Evolutionary conservation across 2,113 vertebrate species (phyloP), one percentile per base, ranked within the genome.

Genomic region (Phylloscopus trochiloides): DNA sequence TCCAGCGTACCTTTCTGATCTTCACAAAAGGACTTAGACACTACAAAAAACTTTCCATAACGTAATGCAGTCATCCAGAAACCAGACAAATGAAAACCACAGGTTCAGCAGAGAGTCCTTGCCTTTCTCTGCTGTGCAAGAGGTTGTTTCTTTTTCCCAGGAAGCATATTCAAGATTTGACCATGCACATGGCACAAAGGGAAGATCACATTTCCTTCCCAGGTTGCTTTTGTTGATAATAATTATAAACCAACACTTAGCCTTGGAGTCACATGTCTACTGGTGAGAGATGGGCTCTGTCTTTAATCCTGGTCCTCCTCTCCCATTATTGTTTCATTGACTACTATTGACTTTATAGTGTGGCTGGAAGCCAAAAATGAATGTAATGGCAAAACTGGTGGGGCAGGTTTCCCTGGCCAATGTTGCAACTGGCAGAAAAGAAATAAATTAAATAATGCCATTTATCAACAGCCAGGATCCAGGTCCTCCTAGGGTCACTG

Each of bases 291-390:
- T 72, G 76, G 52, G 78, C 40, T 95, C 86, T 85, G 63, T 78
- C 78, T 87, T 86, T 92, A 91, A 96, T 95, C 90, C 91, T 62
- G 29, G 77, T 95, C 72, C 92, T 93, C 94, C 95, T 96, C 74
- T 96, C 88, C 91, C 76, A 73, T 94, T 95, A 92, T 97, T 96
- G 95, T 97, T 97, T 96, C 96, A 89, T 75, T 94, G 90, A 96
- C 86, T 81, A 50, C 89, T 97, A 91, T 96, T 97, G 97, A 97
- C 95, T 98, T 95, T 97, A 88, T 84, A 82, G 97, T 92, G 83
- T 5, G 63, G 59, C 94, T 96, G 75, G 88, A 96, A 94, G 91
- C 86, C 90, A 82, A n/a, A 75, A 92, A 59, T 58, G 45, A 96
- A 90, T 85, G 93, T 90, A 86, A 96, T 89, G 90, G 66, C 42